phyloP scores from a whole-genome alignment of 2,888 invertebrate species.

The Caenorhabditis plicata region DNA sequence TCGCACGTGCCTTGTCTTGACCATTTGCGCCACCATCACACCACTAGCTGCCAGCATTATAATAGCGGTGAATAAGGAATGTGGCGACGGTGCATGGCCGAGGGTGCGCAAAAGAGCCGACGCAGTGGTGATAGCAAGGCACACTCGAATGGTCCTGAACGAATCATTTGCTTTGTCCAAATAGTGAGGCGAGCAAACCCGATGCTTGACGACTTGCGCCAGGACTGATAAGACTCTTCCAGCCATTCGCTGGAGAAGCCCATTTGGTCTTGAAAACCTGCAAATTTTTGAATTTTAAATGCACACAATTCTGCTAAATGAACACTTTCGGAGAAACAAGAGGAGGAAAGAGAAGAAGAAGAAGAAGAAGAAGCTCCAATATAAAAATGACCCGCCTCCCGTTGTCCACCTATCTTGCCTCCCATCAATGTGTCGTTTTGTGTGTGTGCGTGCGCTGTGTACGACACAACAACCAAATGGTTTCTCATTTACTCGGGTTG shows the following conservation, averaged over 20 bases:
- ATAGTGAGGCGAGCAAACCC: too few relatives aligned
- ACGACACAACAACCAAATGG: too few relatives aligned
- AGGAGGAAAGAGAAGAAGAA: constrained; percentile 6
- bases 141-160: constrained; percentile 19
- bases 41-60: constrained; percentile 21
- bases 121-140: constrained; percentile 22
- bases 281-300: too few relatives aligned
- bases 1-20: constrained; percentile 6
- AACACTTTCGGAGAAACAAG: background rate
- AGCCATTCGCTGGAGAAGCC: constrained; percentile 36
- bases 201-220: constrained; percentile 21
- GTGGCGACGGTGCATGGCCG: constrained; percentile 21
- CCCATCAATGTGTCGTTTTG: too few relatives aligned
- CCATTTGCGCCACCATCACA: constrained; percentile 16
- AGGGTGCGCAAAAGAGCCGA: constrained; percentile 31
- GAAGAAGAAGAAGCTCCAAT: constrained; percentile 8
- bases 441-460: too few relatives aligned
- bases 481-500: too few relatives aligned
- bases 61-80: constrained; percentile 16
- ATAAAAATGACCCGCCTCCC: constrained; percentile 23
- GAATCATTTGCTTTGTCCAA: too few relatives aligned
- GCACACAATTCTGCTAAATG: constrained; percentile 1
- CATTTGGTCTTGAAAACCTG: constrained; percentile 26
- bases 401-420: background rate
- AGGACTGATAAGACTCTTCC: constrained; percentile 29